Percentiles rank a stretch among this genome's conserved stretches.
phyloP scores from a whole-genome alignment of 2,113 vertebrate genomes.

The Procavia capensis region DNA sequence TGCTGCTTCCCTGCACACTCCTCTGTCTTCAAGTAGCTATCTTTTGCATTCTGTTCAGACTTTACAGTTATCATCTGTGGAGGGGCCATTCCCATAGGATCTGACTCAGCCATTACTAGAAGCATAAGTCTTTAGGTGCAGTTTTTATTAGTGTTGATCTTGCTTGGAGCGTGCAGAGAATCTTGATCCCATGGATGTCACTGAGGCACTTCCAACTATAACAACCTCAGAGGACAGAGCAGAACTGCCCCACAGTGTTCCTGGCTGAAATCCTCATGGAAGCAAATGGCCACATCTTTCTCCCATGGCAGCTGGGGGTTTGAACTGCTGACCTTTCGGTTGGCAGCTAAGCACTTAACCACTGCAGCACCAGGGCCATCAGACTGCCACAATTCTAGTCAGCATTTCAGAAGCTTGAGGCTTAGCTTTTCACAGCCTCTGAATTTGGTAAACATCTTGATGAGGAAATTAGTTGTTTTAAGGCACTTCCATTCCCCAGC shows the following conservation, averaged over 20 bases:
- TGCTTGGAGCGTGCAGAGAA: too few species aligned
- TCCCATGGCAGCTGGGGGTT: too few species aligned
- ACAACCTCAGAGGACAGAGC: too few species aligned
- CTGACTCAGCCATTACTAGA: not conserved
- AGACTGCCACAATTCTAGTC: not conserved
- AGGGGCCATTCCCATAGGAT: not conserved
- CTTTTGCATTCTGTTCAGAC: not conserved
- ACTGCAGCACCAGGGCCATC: not conserved
- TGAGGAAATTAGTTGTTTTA: not conserved
- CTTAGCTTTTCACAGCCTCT: not conserved
- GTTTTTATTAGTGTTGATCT: too few species aligned
- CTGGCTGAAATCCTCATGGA: too few species aligned
- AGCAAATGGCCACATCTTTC: too few species aligned
- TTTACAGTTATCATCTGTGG: not conserved
- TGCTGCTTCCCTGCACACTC: not conserved
- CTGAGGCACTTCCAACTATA: too few species aligned
- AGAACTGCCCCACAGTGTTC: too few species aligned
- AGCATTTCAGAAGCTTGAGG: not conserved
- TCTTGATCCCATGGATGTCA: too few species aligned
- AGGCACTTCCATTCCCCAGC: not conserved
- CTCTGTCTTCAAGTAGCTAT: not conserved
- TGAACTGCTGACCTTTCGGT: too few species aligned
- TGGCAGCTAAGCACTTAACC: too few species aligned
- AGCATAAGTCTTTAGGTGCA: not conserved
- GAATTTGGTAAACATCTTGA: conserved; percentile 6